Conservation (phyloP, 2,888 invertebrate genomes). For the Aromia moschata region DNA sequence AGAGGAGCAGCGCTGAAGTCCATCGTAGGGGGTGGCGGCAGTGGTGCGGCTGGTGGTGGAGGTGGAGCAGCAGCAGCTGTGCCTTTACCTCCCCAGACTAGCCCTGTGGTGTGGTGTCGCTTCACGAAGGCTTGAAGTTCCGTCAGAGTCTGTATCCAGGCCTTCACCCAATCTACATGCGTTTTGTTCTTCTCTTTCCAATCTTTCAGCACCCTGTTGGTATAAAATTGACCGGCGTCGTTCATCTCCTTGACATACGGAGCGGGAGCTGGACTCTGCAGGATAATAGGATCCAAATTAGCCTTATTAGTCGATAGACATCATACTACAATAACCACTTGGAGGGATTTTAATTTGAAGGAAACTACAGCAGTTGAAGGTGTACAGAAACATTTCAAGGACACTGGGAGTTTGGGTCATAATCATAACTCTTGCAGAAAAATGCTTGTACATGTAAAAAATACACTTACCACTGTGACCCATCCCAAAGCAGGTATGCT, state of each 20-base stretch:
- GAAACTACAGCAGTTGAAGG: too few relatives aligned
- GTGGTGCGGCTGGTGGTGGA: slow-evolving; percentile 71
- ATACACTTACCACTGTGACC: slow-evolving; percentile 82
- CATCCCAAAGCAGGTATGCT: slow-evolving; percentile 96
- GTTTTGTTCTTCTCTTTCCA: slow-evolving; percentile 93
- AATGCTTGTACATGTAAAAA: too few relatives aligned
- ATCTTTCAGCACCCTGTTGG: slow-evolving; percentile 96
- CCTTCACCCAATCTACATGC: slow-evolving; percentile 94
- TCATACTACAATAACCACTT: too few relatives aligned
- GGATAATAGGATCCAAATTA: too few relatives aligned
- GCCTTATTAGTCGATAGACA: too few relatives aligned
- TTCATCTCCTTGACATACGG: slow-evolving; percentile 98
- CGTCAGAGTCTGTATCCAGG: slow-evolving; percentile 86
- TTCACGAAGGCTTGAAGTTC: slow-evolving; percentile 92
- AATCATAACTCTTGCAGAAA: too few relatives aligned
- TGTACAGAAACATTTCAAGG: too few relatives aligned
- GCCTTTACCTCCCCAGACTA: slow-evolving; percentile 80
- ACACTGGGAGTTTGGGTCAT: too few relatives aligned
- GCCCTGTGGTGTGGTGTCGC: slow-evolving; percentile 93
- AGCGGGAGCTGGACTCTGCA: slow-evolving; percentile 82
- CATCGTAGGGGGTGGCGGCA: slow-evolving; percentile 62
- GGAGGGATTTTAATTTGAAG: too few relatives aligned
- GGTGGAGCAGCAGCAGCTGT: slow-evolving; percentile 69
- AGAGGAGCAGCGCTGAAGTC: slow-evolving; percentile 68
- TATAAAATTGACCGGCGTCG: slow-evolving; percentile 93